Conservation (phyloP, 2,888 invertebrate species). For the Microctonus aethiopoides region DNA sequence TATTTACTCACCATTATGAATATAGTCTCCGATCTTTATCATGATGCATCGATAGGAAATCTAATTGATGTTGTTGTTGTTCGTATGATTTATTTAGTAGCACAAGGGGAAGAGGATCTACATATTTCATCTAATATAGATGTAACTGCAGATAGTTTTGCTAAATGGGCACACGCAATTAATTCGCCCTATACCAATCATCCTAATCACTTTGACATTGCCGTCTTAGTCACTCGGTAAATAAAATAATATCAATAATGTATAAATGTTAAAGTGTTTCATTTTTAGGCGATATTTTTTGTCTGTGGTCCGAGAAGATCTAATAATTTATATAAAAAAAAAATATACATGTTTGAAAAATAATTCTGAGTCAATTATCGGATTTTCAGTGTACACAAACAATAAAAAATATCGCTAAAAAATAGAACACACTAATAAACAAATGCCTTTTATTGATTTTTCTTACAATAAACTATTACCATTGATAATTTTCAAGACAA, state of each 20-base stretch:
- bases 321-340: too few species aligned
- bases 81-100: conserved; percentile 81
- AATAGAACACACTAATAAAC: too few species aligned
- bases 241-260: background rate
- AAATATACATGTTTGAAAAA: too few species aligned
- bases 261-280: too few species aligned
- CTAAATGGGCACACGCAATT: conserved; percentile 73
- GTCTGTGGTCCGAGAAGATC: too few species aligned
- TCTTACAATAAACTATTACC: background rate
- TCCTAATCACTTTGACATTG: conserved; percentile 89
- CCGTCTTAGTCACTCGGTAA: conserved; percentile 83
- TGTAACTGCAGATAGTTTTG: conserved; percentile 73
- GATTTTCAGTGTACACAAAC: too few species aligned
- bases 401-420: too few species aligned
- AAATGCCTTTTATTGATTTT: background rate
- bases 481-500: conserved; percentile 53
- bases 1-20: conserved; percentile 92
- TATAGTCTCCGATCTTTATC: conserved; percentile 85
- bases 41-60: conserved; percentile 88
- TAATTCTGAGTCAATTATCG: too few species aligned
- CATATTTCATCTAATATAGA: conserved; percentile 69
- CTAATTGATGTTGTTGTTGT: conserved; percentile 89
- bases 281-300: background rate
- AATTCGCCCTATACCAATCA: conserved; percentile 81
- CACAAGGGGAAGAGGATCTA: conserved; percentile 69